Conservation (phyloP, 2,797 vertebrate species). For the Catamblyrhynchus diadema region DNA sequence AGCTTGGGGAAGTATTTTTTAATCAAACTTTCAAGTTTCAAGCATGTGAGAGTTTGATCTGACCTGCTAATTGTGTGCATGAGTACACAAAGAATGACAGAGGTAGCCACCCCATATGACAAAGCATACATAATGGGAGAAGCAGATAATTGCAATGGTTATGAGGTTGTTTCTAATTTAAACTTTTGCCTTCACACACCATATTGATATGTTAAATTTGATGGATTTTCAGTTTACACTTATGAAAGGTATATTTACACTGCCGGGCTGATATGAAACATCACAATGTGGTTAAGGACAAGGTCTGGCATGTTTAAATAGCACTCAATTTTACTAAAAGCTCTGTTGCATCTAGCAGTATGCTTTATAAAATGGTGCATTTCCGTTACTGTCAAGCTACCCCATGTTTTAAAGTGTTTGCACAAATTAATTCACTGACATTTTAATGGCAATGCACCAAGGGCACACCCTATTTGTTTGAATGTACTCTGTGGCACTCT, state of each 20-base stretch:
- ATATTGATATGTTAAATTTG: background rate
- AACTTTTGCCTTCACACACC: background rate
- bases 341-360: background rate
- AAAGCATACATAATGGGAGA: background rate
- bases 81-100: background rate
- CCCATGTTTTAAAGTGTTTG: background rate
- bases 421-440: slow-evolving; percentile 9
- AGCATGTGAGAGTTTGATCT: background rate
- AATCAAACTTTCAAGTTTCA: slow-evolving; percentile 13
- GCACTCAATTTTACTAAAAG: slow-evolving; percentile 9
- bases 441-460: background rate
- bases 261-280: background rate
- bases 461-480: background rate
- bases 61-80: background rate
- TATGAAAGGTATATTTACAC: background rate
- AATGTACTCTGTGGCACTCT: background rate
- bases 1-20: background rate
- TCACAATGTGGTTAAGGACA: background rate
- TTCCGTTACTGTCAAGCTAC: background rate
- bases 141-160: background rate
- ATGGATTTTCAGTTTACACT: slow-evolving; percentile 27
- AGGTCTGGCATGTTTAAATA: slow-evolving; percentile 27
- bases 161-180: background rate
- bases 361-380: slow-evolving; percentile 5
- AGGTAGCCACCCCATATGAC: background rate